A percentile compares a stretch with the other conserved stretches of the same genome.
Evolutionary conservation across 2,113 vertebrate genomes (phyloP).

Genomic region (Chroicocephalus ridibundus): DNA sequence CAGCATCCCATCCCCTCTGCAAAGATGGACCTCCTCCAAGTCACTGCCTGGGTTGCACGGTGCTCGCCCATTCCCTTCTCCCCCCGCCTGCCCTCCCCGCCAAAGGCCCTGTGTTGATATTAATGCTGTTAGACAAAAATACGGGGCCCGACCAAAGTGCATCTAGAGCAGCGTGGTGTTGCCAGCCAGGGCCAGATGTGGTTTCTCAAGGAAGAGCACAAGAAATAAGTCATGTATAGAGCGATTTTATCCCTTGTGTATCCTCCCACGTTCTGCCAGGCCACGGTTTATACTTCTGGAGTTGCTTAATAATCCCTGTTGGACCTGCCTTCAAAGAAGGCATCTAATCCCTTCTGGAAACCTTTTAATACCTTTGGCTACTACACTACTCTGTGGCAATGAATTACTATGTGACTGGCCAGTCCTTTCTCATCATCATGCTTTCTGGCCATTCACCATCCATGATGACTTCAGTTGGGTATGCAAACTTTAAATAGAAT

Average conservation of each 20-base stretch:
- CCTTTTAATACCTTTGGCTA: neutral
- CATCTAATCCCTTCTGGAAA: slow-evolving; percentile 27
- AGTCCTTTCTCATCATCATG: neutral
- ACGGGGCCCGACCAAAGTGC: neutral
- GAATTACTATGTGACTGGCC: neutral
- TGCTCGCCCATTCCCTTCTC: rapidly evolving
- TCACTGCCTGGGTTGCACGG: rapidly evolving
- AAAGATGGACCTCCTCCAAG: rapidly evolving
- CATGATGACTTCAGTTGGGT: neutral
- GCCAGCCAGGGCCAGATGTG: neutral
- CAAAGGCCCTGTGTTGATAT: neutral
- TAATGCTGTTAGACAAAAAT: neutral
- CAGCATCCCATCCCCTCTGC: rapidly evolving
- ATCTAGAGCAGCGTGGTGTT: neutral
- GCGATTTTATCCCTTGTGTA: neutral
- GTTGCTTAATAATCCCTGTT: neutral
- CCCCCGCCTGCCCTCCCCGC: neutral
- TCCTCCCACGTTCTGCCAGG: neutral
- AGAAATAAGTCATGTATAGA: neutral
- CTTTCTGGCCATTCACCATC: neutral
- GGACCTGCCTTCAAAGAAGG: neutral
- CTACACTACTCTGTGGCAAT: neutral
- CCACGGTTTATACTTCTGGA: slow-evolving; percentile 1
- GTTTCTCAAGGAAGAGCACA: slow-evolving; percentile 1
- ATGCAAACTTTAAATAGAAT: neutral